Conservation (phyloP, 2,888 invertebrate species). For the Tenthredo scrophulariae region DNA sequence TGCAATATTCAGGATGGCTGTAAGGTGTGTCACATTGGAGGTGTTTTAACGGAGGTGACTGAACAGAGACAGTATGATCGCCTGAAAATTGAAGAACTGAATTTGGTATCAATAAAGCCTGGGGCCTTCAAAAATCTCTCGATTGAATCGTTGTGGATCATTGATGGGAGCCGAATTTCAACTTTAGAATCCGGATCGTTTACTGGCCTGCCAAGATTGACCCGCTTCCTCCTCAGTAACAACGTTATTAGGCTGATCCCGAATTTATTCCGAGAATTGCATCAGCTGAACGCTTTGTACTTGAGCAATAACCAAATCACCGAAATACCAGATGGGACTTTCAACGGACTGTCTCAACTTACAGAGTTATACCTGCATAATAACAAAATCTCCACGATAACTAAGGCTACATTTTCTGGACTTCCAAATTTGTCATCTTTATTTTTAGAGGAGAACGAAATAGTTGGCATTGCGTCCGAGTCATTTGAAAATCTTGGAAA, state of each 20-base stretch:
- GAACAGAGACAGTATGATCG: background rate
- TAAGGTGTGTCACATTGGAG: background rate
- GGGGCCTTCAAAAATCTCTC: constrained; percentile 12
- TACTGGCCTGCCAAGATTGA: background rate
- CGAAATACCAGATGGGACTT: constrained; percentile 7
- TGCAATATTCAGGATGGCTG: background rate
- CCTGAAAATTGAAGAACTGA: background rate
- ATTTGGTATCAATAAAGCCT: background rate
- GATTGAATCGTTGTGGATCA: background rate
- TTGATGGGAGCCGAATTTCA: background rate
- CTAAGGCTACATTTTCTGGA: constrained; percentile 62
- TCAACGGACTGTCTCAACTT: constrained; percentile 14
- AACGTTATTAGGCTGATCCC: background rate
- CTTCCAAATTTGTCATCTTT: constrained; percentile 61
- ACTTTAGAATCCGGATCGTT: constrained; percentile 3
- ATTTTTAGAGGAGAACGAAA: constrained; percentile 75
- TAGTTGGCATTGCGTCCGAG: constrained; percentile 72
- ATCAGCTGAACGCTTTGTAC: background rate
- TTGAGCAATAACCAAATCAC: background rate
- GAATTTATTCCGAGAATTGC: background rate
- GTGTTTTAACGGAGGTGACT: constrained; percentile 18
- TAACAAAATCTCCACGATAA: constrained; percentile 60
- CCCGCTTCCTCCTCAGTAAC: background rate
- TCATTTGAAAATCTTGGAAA: constrained; percentile 73
- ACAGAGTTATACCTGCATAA: background rate